Evolutionary conservation across 2,888 invertebrate genomes (phyloP).

Genomic region (Blera fallax): DNA sequence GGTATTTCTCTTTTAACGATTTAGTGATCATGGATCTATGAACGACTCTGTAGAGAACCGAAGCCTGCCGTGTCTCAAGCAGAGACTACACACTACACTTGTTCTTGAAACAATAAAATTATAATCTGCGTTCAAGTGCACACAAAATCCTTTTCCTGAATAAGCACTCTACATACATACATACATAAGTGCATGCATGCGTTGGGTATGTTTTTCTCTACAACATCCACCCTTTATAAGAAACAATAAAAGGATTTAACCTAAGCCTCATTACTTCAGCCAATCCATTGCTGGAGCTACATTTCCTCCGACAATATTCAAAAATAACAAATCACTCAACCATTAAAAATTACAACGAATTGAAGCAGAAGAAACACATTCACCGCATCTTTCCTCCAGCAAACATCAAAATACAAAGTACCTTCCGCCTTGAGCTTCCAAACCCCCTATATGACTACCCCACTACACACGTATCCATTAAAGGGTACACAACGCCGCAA

Average conservation of each 20-base stretch:
- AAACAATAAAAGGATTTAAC: background rate
- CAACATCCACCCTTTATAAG: background rate
- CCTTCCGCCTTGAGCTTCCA: constrained; percentile 37
- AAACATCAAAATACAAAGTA: constrained; percentile 45
- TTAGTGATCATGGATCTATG: no score
- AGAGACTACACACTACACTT: no score
- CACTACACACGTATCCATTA: constrained; percentile 3
- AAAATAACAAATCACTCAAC: constrained; percentile 67
- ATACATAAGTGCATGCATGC: no score
- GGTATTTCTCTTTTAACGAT: no score
- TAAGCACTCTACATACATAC: no score
- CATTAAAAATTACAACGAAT: constrained; percentile 67
- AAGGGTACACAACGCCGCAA: constrained; percentile 38
- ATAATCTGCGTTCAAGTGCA: no score
- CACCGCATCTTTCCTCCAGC: constrained; percentile 26
- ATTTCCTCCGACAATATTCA: constrained; percentile 8
- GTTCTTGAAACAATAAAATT: no score
- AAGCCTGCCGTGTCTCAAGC: no score
- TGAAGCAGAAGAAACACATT: constrained; percentile 62
- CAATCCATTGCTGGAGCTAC: background rate
- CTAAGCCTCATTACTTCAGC: no score
- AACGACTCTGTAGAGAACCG: no score
- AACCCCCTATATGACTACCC: background rate
- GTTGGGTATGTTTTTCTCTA: no score
- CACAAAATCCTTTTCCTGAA: no score